Conservation (phyloP, 2,888 invertebrate species). For the Rhimphoctona megacephalus region DNA sequence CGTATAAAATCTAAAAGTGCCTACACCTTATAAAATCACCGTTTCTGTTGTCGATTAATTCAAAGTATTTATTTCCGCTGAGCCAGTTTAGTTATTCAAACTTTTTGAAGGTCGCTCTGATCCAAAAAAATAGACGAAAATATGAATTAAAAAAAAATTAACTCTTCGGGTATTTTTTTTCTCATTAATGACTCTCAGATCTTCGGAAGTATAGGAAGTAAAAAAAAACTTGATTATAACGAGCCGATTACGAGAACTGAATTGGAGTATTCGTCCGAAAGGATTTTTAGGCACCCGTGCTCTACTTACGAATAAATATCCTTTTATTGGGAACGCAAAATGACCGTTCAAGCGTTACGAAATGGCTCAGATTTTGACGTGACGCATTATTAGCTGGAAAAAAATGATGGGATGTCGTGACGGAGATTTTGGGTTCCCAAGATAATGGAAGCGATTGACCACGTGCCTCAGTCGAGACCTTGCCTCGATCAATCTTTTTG, state of each 20-base stretch:
- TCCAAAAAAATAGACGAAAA: neutral
- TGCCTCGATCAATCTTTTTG: neutral
- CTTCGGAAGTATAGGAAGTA: neutral
- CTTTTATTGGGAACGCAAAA: constrained; percentile 18
- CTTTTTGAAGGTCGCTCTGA: neutral
- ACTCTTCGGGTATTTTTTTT: neutral
- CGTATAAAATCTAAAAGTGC: constrained; percentile 76
- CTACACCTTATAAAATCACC: constrained; percentile 66
- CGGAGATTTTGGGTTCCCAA: neutral
- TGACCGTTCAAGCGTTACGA: neutral
- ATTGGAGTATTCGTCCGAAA: constrained; percentile 51
- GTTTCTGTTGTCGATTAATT: constrained; percentile 40
- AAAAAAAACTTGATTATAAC: neutral
- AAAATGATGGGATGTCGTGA: neutral
- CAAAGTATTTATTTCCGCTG: neutral
- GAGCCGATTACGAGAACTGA: constrained; percentile 31
- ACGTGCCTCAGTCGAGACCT: neutral
- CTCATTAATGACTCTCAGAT: neutral
- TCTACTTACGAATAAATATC: constrained; percentile 39
- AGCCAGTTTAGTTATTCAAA: neutral
- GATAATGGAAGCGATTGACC: neutral
- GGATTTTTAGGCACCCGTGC: constrained; percentile 62
- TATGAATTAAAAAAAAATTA: neutral
- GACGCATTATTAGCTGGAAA: neutral
- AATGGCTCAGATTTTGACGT: neutral